These are phyloP conservation scores for Oplegnathus fasciatus DNA, from an alignment of 2,113 vertebrate genomes.

Conservation along the genomic window DNA sequence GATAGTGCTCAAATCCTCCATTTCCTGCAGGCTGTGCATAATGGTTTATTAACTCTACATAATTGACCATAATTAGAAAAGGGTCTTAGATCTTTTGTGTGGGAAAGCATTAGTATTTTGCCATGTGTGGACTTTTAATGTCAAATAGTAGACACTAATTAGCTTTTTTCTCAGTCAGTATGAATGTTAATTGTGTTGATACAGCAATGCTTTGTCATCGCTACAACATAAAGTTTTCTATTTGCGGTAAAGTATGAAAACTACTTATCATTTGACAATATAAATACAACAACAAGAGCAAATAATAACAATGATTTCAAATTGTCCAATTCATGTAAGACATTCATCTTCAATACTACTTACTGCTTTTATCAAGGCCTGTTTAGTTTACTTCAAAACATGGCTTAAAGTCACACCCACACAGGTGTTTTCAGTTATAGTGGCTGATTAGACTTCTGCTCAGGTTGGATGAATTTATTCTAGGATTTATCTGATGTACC, in stretches of 20 bases:
- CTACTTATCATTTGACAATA: background rate
- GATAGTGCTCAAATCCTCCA: conserved; percentile 68
- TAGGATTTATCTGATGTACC: background rate
- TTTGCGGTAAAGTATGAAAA: background rate
- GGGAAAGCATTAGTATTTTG: conserved; percentile 43
- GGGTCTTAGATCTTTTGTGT: conserved; percentile 59
- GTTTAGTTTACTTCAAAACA: background rate
- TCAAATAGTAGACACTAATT: conserved; percentile 35
- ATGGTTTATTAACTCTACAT: conserved; percentile 73
- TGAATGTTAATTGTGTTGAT: conserved; percentile 13
- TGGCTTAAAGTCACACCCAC: background rate
- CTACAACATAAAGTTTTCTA: background rate
- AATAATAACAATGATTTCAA: background rate
- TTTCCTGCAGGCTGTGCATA: conserved; percentile 64
- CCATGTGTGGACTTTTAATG: conserved; percentile 47
- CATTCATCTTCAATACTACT: background rate
- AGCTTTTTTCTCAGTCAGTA: conserved; percentile 15
- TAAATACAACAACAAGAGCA: background rate
- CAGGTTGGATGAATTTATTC: background rate
- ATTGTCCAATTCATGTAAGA: background rate
- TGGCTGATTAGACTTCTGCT: background rate
- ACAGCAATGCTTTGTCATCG: conserved; percentile 9
- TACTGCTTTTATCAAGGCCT: background rate
- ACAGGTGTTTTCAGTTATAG: background rate
- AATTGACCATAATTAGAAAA: conserved; percentile 72